Evolutionary conservation across 2,113 vertebrate species (phyloP).

Genomic region (Proterorhinus semilunaris): DNA sequence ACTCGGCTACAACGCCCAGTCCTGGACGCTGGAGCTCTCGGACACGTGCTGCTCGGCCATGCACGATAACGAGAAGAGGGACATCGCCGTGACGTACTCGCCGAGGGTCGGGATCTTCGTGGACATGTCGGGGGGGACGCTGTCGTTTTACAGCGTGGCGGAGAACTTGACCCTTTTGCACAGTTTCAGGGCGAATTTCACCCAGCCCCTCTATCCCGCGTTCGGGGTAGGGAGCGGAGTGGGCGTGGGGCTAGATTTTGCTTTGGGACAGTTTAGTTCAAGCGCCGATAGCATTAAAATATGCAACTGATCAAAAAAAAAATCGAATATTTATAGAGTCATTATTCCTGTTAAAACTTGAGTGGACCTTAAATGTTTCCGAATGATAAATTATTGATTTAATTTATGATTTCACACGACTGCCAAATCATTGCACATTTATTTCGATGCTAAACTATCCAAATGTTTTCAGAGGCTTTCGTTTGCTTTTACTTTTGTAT

Average conservation of each 20-base stretch:
- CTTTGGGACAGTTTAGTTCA: constrained; percentile 72
- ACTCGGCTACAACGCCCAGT: constrained; percentile 81
- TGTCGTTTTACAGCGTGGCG: constrained; percentile 78
- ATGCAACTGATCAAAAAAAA: constrained; percentile 34
- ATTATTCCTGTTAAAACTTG: too few relatives aligned
- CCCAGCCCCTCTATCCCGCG: constrained; percentile 67
- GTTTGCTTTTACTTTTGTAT: too few relatives aligned
- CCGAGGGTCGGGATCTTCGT: constrained; percentile 78
- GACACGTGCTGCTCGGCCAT: constrained; percentile 82
- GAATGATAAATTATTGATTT: too few relatives aligned
- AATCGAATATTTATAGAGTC: too few relatives aligned
- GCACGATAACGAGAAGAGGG: constrained; percentile 80
- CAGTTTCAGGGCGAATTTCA: constrained; percentile 75
- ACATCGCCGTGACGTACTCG: constrained; percentile 74
- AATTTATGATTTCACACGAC: too few relatives aligned
- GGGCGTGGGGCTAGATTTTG: constrained; percentile 77
- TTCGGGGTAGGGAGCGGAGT: constrained; percentile 77
- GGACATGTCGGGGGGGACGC: constrained; percentile 61
- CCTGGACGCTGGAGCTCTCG: constrained; percentile 82
- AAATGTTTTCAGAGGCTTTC: too few relatives aligned
- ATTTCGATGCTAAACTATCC: too few relatives aligned
- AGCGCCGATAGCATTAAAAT: constrained; percentile 76
- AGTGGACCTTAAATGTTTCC: too few relatives aligned
- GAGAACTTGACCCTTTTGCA: constrained; percentile 76
- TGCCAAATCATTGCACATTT: too few relatives aligned